phyloP scores from a whole-genome alignment of 2,113 vertebrate genomes.

The Oreochromis tanganicae region DNA sequence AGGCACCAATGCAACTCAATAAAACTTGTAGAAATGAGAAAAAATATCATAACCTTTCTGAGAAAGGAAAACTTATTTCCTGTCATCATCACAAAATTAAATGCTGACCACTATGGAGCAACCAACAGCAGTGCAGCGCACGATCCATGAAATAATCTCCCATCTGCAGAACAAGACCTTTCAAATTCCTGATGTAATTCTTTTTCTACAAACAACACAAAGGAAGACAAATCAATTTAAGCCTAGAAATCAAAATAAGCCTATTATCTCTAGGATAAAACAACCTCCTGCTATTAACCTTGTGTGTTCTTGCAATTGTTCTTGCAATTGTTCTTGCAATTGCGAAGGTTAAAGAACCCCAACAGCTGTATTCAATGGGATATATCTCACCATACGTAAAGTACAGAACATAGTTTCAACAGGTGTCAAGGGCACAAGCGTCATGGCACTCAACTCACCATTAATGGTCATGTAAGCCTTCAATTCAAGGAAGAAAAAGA shows the following conservation, averaged over 20 bases:
- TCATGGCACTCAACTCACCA: background rate
- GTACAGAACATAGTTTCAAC: background rate
- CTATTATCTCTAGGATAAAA: background rate
- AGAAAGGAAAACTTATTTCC: background rate
- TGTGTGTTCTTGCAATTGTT: background rate
- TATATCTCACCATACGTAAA: background rate
- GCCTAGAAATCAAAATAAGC: background rate
- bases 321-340: background rate
- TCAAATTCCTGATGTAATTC: background rate
- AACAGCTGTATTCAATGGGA: background rate
- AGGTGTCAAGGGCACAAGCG: conserved; percentile 1
- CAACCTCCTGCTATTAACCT: background rate
- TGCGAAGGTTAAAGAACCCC: background rate
- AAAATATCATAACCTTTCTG: background rate
- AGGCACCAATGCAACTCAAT: background rate
- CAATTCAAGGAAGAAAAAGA: conserved; percentile 29
- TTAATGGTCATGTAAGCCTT: background rate
- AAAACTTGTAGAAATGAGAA: background rate
- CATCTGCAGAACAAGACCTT: background rate
- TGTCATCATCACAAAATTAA: background rate
- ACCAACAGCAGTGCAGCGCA: background rate
- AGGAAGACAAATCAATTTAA: background rate
- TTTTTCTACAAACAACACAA: background rate
- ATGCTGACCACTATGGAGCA: background rate
- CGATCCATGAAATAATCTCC: background rate